phyloP scores from a whole-genome alignment of 2,888 invertebrate genomes.

The Diarsia brunnea region DNA sequence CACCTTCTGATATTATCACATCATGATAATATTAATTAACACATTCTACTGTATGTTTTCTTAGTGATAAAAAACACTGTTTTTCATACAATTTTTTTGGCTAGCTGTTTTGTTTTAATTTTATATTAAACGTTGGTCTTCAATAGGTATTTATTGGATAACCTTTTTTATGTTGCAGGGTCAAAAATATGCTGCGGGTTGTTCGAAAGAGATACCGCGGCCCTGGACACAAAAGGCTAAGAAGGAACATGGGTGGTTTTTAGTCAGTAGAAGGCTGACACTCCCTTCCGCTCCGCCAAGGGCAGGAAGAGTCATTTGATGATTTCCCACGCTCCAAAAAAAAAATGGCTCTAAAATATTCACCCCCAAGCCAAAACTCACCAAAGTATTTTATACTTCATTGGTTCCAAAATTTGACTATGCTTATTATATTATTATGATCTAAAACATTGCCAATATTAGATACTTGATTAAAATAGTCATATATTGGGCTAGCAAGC shows the following conservation, averaged over 20 bases:
- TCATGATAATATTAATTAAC: neutral
- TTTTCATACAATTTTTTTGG: neutral
- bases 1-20: neutral
- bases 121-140: neutral
- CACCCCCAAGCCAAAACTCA: neutral
- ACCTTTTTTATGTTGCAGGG: neutral
- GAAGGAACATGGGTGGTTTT: too few relatives aligned
- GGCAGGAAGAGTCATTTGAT: too few relatives aligned
- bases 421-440: neutral
- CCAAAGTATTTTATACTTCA: neutral
- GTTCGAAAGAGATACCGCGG: too few relatives aligned
- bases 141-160: neutral
- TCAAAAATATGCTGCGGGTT: too few relatives aligned
- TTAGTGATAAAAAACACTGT: slow-evolving; percentile 10
- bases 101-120: neutral
- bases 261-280: too few relatives aligned
- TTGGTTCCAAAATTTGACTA: neutral
- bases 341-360: too few relatives aligned
- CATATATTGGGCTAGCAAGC: neutral
- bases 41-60: slow-evolving; percentile 4
- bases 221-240: too few relatives aligned
- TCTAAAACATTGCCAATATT: neutral
- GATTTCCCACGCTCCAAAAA: too few relatives aligned
- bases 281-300: too few relatives aligned
- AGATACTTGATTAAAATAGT: neutral